These are phyloP conservation scores for Lypha dubia DNA, from an alignment of 2,888 invertebrate species.

Conservation along the genomic window DNA sequence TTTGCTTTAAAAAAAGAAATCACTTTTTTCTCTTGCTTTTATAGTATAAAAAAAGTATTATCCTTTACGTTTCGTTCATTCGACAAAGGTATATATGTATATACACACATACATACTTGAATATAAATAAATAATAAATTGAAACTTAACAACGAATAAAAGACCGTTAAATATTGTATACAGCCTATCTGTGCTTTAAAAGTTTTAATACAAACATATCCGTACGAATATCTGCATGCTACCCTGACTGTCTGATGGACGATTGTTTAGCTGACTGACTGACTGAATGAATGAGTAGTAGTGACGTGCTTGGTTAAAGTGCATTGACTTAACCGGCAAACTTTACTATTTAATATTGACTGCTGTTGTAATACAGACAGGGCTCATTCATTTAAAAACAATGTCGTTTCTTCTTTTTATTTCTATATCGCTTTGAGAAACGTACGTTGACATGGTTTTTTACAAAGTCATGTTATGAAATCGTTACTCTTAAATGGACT, in stretches of 20 bases:
- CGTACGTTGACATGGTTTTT: conserved; percentile 64
- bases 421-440: conserved; percentile 46
- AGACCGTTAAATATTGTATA: conserved; percentile 58
- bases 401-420: conserved; percentile 35
- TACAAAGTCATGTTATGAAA: conserved; percentile 53
- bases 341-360: conserved; percentile 62
- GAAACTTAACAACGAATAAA: conserved; percentile 67
- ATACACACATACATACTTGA: conserved; percentile 20
- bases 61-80: conserved; percentile 63
- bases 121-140: conserved; percentile 70
- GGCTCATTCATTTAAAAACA: conserved; percentile 60
- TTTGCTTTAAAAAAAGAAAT: conserved; percentile 20
- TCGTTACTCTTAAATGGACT: conserved; percentile 57
- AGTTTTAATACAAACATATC: conserved; percentile 15
- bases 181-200: conserved; percentile 40
- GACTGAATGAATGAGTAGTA: conserved; percentile 32
- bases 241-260: conserved; percentile 32
- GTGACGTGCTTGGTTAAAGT: conserved; percentile 63
- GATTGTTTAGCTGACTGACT: conserved; percentile 37
- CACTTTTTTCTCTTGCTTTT: conserved; percentile 24
- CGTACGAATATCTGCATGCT: conserved; percentile 5
- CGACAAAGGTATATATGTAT: no score
- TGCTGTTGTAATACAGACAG: conserved; percentile 30
- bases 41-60: conserved; percentile 49
- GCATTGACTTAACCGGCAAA: conserved; percentile 67